These are phyloP conservation scores for Allophyes oxyacanthae DNA, from an alignment of 2,888 invertebrate species.

Conservation along the genomic window DNA sequence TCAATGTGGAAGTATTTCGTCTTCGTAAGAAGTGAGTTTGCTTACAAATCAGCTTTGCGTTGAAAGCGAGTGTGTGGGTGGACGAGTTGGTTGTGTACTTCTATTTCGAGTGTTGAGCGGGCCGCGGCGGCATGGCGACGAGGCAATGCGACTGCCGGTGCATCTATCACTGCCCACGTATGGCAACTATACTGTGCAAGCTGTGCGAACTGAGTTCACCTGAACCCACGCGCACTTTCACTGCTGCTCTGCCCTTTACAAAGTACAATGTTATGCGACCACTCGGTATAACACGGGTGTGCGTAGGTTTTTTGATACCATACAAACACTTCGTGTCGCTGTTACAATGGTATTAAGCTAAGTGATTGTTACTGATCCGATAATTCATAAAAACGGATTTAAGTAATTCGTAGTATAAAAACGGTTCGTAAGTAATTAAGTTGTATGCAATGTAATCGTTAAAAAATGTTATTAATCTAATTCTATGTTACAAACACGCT, in stretches of 20 bases:
- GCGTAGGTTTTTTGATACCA: conserved; percentile 25
- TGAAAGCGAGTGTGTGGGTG: conserved; percentile 70
- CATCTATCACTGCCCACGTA: conserved; percentile 71
- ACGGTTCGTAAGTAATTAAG: conserved; percentile 55
- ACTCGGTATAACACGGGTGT: conserved; percentile 23
- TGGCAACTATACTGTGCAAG: conserved; percentile 51
- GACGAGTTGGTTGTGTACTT: conserved; percentile 55
- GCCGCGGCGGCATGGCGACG: conserved; percentile 29
- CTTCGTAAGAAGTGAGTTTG: conserved; percentile 23
- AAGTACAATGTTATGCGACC: conserved; percentile 37
- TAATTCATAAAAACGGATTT: background rate
- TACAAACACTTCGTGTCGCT: conserved; percentile 1
- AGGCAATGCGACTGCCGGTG: conserved; percentile 51
- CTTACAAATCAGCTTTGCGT: conserved; percentile 37
- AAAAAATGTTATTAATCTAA: conserved; percentile 63
- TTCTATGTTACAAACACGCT: conserved; percentile 63
- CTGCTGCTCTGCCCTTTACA: conserved; percentile 60
- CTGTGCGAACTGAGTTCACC: conserved; percentile 52
- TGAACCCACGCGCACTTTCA: conserved; percentile 67
- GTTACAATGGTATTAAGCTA: background rate
- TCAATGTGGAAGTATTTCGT: conserved; percentile 25
- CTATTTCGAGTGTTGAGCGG: conserved; percentile 51
- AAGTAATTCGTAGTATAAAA: conserved; percentile 11
- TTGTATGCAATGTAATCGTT: conserved; percentile 45
- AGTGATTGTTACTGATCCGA: background rate